A percentile compares a stretch with the other conserved stretches of the same genome.
These are phyloP conservation scores for Limnephilus marmoratus DNA, from an alignment of 2,888 invertebrate genomes.

Conservation along the genomic window DNA sequence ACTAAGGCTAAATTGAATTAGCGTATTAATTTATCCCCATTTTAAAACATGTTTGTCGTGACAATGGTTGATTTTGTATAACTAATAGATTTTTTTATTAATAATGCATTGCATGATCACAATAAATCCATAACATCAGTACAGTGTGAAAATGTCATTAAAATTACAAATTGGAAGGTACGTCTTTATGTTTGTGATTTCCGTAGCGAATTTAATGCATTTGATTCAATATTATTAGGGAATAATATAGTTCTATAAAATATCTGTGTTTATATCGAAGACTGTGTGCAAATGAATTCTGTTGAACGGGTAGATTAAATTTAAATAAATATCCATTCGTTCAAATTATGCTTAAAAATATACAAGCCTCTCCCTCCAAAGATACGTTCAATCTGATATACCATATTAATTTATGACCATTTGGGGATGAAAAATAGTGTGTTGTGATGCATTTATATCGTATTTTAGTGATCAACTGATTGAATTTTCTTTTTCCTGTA, in stretches of 20 bases:
- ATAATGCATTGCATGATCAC: not conserved
- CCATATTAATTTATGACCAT: not conserved
- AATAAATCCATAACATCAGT: not conserved
- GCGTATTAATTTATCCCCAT: not conserved
- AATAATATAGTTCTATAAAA: not conserved
- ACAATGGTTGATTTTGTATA: not conserved
- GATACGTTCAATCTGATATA: not conserved
- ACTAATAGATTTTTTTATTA: not conserved
- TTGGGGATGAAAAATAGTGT: not conserved
- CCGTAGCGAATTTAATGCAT: not conserved
- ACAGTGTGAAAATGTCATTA: not conserved
- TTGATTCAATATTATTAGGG: not conserved
- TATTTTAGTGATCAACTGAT: too few species aligned
- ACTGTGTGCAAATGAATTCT: not conserved
- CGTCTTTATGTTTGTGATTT: not conserved
- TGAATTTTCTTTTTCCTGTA: not conserved
- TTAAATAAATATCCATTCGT: not conserved
- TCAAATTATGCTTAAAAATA: not conserved
- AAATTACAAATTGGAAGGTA: not conserved
- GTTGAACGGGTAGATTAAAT: not conserved
- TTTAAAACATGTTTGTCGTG: not conserved
- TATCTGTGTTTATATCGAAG: not conserved
- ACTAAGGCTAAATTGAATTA: not conserved
- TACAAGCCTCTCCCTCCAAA: not conserved
- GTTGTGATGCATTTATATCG: not conserved